Evolutionary conservation across 2,888 invertebrate genomes (phyloP), one percentile per base, ranked within the genome.

Genomic region (Orthosia cruda): DNA sequence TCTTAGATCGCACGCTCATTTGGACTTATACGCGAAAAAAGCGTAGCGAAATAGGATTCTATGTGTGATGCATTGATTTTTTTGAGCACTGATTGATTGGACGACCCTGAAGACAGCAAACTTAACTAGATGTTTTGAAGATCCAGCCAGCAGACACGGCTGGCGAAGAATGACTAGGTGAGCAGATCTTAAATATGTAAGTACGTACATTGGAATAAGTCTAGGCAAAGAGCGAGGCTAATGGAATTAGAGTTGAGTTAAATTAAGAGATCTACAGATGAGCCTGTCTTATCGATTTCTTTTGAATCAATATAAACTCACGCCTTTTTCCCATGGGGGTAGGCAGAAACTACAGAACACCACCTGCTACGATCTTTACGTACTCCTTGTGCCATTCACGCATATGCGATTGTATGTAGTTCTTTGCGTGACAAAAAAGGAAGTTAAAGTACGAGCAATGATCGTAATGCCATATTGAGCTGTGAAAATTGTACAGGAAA

Each of bases 41-140:
- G 93, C 94, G 94, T 94, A 81, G 89, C 93, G 85, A 93, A 94
- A 85, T 85, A 72, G 71, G 63, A 71, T 84, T 89, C 90, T 77
- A 92, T 91, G 91, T 91, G 90, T 90, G 90, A 74, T 90, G 87
- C 88, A 89, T 91, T 90, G 88, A 88, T 87, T 92, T 89, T 92
- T 87, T 84, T 80, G 47, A 45, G 13, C 5, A 49, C 78, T 90
- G 90, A 89, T 91, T 89, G 89, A 91, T 91, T 88, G 89, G n/a
- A 45, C 16, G 20, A 9, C 9, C 16, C 40, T n/a, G 18, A 3
- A n/a, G 12, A 0, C 11, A 55, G 54, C 54, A 3, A 15, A 59
- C 45, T 45, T 45, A 59, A 20, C 20, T 45, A 45, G 40, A 45
- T 61, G 59, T 45, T 3, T n/a, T 40, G 3, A 40, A 0, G 13